Conservation (phyloP, 1,140 invertebrate species). For the Lutraria rhynchaena region DNA sequence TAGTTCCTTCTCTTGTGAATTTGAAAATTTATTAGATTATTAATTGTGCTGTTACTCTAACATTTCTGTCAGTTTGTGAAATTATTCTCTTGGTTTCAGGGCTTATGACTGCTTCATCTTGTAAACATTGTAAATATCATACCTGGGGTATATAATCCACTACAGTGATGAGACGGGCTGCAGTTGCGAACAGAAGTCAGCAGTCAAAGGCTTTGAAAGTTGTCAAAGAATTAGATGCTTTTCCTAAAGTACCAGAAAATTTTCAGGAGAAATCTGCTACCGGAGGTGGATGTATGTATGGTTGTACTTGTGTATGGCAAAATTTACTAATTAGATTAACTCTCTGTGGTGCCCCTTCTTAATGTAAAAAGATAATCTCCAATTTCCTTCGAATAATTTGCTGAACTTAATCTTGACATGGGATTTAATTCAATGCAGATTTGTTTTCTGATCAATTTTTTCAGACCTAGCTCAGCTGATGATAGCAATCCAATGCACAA, state of each 20-base stretch:
- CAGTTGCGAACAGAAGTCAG: conserved; percentile 67
- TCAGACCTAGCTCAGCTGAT: too few relatives aligned
- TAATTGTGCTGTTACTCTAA: too few relatives aligned
- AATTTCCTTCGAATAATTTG: not conserved
- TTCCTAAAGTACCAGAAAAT: conserved; percentile 93
- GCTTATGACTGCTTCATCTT: too few relatives aligned
- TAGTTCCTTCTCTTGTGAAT: too few relatives aligned
- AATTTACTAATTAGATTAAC: not conserved
- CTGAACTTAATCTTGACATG: too few relatives aligned
- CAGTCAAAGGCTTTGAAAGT: conserved; percentile 84
- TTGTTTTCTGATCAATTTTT: too few relatives aligned
- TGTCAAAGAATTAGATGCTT: conserved; percentile 93
- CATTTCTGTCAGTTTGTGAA: too few relatives aligned
- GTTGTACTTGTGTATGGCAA: not conserved
- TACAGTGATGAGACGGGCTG: conserved; percentile 67
- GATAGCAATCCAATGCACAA: too few relatives aligned
- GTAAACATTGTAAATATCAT: too few relatives aligned
- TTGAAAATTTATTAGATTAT: too few relatives aligned
- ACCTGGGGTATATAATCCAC: too few relatives aligned
- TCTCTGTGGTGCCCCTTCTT: not conserved
- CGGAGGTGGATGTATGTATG: conserved; percentile 89
- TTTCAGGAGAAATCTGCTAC: conserved; percentile 91
- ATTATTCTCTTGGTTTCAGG: too few relatives aligned
- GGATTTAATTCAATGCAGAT: conserved; percentile 33
- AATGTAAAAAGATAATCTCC: not conserved